Conservation (phyloP, 2,797 vertebrate species). For the Ctenosaura bakeri region DNA sequence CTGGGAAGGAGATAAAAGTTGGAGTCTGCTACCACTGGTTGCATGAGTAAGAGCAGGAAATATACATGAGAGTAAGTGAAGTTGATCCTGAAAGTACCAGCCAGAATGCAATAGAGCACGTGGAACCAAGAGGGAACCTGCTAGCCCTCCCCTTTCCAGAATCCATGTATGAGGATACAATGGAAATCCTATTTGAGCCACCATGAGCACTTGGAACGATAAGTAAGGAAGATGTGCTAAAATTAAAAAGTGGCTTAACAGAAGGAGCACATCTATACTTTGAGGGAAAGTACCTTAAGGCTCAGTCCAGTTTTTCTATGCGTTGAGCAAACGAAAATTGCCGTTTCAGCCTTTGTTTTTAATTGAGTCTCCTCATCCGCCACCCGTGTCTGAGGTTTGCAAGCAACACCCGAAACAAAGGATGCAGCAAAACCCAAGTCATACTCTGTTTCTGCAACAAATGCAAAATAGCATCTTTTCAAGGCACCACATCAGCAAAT, state of each 20-base stretch:
- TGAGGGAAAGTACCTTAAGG: constrained; percentile 30
- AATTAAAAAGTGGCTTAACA: neutral
- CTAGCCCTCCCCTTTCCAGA: no score
- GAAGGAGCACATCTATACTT: neutral
- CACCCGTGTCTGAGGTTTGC: neutral
- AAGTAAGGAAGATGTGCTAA: neutral
- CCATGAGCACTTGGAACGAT: neutral
- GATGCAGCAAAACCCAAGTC: neutral
- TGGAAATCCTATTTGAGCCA: neutral
- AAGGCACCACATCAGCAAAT: neutral
- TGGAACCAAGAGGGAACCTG: no score
- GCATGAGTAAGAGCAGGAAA: no score
- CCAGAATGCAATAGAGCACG: no score
- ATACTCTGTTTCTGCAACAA: neutral
- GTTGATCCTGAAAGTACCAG: no score
- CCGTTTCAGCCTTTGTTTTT: neutral
- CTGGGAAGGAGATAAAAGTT: no score
- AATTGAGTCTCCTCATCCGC: neutral
- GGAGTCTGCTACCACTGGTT: no score
- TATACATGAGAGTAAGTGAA: neutral
- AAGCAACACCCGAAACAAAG: neutral
- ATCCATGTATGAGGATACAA: neutral
- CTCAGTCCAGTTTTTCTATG: constrained; percentile 24
- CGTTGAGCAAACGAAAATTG: neutral
- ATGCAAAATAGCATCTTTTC: neutral